Evolutionary conservation across 2,888 invertebrate species (phyloP), one percentile per base, ranked within the genome.

Genomic region (Drepana falcataria): DNA sequence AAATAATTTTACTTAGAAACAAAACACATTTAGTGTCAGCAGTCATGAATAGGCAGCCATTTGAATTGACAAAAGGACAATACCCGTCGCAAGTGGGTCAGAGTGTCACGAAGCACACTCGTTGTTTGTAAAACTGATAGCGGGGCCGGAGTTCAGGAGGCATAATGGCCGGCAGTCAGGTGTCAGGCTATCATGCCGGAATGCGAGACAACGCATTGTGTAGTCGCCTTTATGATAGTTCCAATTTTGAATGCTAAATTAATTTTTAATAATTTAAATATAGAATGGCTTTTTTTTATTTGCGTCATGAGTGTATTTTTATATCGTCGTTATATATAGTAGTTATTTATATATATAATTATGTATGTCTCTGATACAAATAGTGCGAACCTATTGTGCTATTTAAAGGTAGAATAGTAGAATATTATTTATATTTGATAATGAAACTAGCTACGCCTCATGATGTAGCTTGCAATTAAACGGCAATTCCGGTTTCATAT

Each of bases 1-100:
- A 44, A 44, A 44, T 44, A 44, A 44, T 44, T 44, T 9, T 9
- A 9, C 9, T 44, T 44, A 55, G 21, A 53, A 48, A 35, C 56
- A 35, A 49, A 54, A 59, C 55, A 51, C 52, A 55, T 49, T 48
- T 48, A n/a, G 55, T 54, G 59, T 57, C 64, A 59, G 44, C 44
- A 44, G 44, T 44, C 58, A 48, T 49, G 58, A 69, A 68, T 68
- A 66, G 63, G 64, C 59, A 64, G 59, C 61, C 33, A 64, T 67
- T 60, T 65, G 55, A 51, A 66, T 66, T 68, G 66, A 81, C 75
- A 77, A 77, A 68, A 75, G 77, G 73, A 85, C 84, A 85, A 83
- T 79, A 76, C 74, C 61, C 61, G 64, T 65, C 52, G 61, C 75
- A 87, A 84, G 72, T 87, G 73, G 87, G 87, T 83, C 83, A 85